Evolutionary conservation across 1,140 invertebrate species (phyloP).

Genomic region (Lordiphosa clarofinis): DNA sequence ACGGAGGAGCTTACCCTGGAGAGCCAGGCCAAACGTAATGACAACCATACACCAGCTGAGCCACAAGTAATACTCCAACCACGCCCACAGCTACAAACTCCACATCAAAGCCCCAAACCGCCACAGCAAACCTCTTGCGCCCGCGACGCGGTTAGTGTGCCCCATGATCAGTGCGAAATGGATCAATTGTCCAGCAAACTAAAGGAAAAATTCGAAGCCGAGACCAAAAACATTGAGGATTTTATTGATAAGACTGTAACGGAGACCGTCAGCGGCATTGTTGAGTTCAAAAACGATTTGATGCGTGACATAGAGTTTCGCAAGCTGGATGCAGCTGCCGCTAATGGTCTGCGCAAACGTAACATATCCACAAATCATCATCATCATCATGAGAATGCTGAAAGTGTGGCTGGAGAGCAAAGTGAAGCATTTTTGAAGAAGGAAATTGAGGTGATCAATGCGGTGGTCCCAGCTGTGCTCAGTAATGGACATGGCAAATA

Average conservation of each 20-base stretch:
- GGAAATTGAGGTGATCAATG: constrained; percentile 78
- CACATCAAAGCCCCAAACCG: constrained; percentile 11
- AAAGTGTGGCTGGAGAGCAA: constrained; percentile 34
- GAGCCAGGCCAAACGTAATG: constrained; percentile 51
- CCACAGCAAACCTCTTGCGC: constrained; percentile 36
- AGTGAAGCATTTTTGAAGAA: constrained; percentile 72
- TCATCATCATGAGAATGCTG: constrained; percentile 30
- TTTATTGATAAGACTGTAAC: constrained; percentile 80
- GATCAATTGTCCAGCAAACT: constrained; percentile 77
- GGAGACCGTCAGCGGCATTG: constrained; percentile 78
- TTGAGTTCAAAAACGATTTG: constrained; percentile 78
- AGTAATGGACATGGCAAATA: constrained; percentile 80
- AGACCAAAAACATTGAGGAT: constrained; percentile 79
- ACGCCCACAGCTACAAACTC: constrained; percentile 43
- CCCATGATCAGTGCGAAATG: constrained; percentile 78
- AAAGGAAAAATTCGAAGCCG: constrained; percentile 77
- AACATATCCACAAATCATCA: constrained; percentile 45
- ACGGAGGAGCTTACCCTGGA: constrained; percentile 7
- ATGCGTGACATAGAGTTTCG: constrained; percentile 75
- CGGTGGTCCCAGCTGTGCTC: constrained; percentile 76
- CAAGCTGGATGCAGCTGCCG: constrained; percentile 38
- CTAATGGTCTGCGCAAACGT: constrained; percentile 53
- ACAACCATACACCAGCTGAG: constrained; percentile 26
- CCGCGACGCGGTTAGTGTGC: constrained; percentile 67
- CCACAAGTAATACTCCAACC: constrained; percentile 42